Evolutionary conservation across 2,113 vertebrate genomes (phyloP).

Genomic region (Bufo bufo): DNA sequence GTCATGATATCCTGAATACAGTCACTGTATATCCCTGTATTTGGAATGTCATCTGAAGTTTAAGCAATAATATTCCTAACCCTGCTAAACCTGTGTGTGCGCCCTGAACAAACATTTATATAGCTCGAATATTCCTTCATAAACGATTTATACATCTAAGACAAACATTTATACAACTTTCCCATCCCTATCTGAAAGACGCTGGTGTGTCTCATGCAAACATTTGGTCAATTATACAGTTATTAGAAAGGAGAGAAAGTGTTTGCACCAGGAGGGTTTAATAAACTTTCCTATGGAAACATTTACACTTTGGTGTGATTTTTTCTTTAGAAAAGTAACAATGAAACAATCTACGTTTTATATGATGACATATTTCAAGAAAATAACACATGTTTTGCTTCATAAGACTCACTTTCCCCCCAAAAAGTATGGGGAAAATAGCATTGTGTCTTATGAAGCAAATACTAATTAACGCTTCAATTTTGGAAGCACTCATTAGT

Average conservation of each 20-base stretch:
- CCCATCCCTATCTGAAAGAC: background rate
- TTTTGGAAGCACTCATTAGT: no score
- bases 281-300: conserved; percentile 5
- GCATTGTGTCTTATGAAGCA: no score
- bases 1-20: background rate
- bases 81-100: conserved; percentile 10
- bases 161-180: conserved; percentile 51
- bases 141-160: conserved; percentile 41
- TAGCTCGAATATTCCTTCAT: conserved; percentile 32
- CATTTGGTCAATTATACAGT: background rate
- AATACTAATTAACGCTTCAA: no score
- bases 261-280: conserved; percentile 1
- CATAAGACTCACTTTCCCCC: no score
- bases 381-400: no score
- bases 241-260: conserved; percentile 5
- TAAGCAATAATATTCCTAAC: conserved; percentile 17
- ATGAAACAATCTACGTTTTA: background rate
- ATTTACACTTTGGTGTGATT: background rate
- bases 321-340: background rate
- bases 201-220: background rate
- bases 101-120: conserved; percentile 48
- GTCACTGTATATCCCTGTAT: background rate
- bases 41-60: conserved; percentile 9
- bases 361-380: no score
- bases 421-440: no score